Evolutionary conservation across 2,888 invertebrate species (phyloP), one percentile per base, ranked within the genome.

Genomic region (Aquatica leii): DNA sequence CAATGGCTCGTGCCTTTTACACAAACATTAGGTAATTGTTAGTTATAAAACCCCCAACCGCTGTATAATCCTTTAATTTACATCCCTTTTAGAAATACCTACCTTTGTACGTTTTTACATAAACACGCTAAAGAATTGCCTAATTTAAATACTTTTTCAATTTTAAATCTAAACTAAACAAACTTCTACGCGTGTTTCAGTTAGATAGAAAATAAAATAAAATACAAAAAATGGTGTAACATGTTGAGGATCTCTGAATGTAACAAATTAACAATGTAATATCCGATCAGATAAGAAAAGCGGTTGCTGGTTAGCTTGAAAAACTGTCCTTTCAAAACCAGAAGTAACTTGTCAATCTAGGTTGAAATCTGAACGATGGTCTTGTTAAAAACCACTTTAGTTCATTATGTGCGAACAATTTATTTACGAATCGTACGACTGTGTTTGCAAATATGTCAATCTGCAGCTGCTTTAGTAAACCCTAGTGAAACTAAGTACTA

Each of bases 381-480:
- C 67, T 69, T 61, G 65, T 69, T 67, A 65, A 69, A 65, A 67
- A 62, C 65, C 69, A 69, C 69, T 69, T 62, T 58, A 61, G 51
- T 58, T 68, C 64, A 65, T 68, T 68, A 68, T 68, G 63, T 68
- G 53, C 63, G 63, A 63, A 68, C 66, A 60, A 66, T 62, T 69
- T 65, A 34, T 35, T 55, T 35, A 59, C 55, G 50, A 51, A 63
- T 59, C 50, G 57, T 51, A 62, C 56, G 59, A 66, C 59, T 55
- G 52, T 48, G 56, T 57, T 62, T 43, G 46, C 12, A n/a, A n/a
- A n/a, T n/a, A n/a, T n/a, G n/a, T n/a, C 18, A 40, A 18, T 9
- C 31, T 21, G 51, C 58, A 37, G 58, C 57, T 57, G 35, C 35
- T 24, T 15, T 55, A n/a, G 15, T 6, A 9, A 51, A 34, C 15